Evolutionary conservation across 2,888 invertebrate species (phyloP).

Genomic region (Lysandra bellargus): DNA sequence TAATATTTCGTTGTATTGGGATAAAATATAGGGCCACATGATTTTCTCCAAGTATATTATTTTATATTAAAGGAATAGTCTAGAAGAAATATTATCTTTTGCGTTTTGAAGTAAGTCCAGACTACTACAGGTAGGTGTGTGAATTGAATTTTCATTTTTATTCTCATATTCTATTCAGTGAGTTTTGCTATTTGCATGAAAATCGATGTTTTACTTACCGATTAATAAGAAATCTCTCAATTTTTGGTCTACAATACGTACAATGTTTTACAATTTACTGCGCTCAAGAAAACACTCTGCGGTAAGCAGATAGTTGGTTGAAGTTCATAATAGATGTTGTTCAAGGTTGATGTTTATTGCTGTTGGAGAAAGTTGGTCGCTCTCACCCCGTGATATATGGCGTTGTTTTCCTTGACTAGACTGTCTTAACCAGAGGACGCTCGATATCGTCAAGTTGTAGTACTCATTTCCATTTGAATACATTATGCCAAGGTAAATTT

Average conservation of each 20-base stretch:
- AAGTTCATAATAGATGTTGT: constrained; percentile 8
- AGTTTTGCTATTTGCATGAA: background rate
- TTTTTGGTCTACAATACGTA: background rate
- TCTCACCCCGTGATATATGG: constrained; percentile 72
- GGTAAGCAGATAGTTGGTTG: background rate
- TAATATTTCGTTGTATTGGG: background rate
- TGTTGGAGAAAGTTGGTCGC: constrained; percentile 60
- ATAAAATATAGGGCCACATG: background rate
- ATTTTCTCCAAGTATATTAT: too few species aligned
- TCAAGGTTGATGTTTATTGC: constrained; percentile 67
- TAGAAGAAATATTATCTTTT: too few species aligned
- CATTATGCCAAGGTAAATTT: too few species aligned
- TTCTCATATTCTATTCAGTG: background rate
- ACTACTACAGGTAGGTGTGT: too few species aligned
- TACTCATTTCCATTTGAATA: background rate
- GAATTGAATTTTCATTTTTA: too few species aligned
- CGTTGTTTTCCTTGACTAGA: constrained; percentile 70
- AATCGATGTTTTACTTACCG: background rate
- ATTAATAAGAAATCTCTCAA: background rate
- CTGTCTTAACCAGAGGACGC: background rate
- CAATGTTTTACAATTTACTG: background rate
- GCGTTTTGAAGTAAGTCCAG: too few species aligned
- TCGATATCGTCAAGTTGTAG: background rate
- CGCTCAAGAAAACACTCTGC: background rate
- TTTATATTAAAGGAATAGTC: too few species aligned